These are phyloP conservation scores for Pavo muticus DNA, from an alignment of 2,113 vertebrate genomes.

Conservation along the genomic window DNA sequence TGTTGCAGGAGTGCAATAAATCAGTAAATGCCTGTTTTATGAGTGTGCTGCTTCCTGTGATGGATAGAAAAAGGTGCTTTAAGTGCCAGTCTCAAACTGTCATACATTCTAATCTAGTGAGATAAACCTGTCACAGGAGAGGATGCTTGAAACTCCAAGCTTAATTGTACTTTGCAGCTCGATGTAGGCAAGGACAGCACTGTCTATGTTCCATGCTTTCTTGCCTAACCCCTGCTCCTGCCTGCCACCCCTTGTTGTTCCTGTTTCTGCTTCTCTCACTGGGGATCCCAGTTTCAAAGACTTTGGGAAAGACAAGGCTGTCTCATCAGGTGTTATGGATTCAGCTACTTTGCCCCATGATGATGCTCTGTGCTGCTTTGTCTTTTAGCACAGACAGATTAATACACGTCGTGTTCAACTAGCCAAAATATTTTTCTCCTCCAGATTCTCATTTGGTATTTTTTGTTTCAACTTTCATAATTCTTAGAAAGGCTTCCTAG, in stretches of 20 bases:
- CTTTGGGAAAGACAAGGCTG: background rate
- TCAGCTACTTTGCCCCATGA: background rate
- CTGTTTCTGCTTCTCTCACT: background rate
- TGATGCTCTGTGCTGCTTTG: background rate
- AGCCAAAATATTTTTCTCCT: background rate
- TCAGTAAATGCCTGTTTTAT: background rate
- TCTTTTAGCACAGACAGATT: background rate
- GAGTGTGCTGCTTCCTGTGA: background rate
- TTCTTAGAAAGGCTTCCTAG: background rate
- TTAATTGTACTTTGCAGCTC: background rate
- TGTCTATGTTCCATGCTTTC: background rate
- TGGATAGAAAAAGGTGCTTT: background rate
- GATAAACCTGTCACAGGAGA: background rate
- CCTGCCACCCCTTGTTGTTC: background rate
- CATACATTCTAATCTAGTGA: background rate
- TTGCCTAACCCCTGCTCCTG: background rate
- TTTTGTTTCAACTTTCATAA: background rate
- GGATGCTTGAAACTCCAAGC: background rate
- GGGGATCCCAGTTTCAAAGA: background rate
- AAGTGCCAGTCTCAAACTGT: background rate
- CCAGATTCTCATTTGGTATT: background rate
- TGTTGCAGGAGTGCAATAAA: background rate
- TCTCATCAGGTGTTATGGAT: background rate
- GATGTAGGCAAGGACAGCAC: background rate
- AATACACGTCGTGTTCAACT: background rate